phyloP scores from a whole-genome alignment of 2,113 vertebrate species.

The Paramisgurnus dabryanus region DNA sequence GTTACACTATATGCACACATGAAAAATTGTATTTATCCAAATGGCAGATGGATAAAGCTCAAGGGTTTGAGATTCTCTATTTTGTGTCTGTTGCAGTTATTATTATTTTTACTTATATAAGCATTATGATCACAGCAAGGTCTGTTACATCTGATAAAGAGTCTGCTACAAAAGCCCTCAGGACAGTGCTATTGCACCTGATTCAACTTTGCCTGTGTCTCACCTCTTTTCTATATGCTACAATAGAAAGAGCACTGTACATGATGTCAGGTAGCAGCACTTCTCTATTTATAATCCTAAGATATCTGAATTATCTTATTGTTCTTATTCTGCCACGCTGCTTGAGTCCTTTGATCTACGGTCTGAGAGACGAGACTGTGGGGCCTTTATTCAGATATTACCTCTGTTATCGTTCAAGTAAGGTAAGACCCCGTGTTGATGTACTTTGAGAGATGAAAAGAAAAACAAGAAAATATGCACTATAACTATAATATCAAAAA shows the following conservation, averaged over 20 bases:
- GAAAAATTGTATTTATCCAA: constrained; percentile 13
- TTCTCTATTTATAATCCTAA: background rate
- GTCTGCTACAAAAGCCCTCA: constrained; percentile 35
- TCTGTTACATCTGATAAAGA: constrained; percentile 48
- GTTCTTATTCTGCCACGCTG: constrained; percentile 53
- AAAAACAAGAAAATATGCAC: too few relatives aligned
- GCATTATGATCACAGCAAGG: constrained; percentile 41
- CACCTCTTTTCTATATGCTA: constrained; percentile 10
- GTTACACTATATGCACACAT: constrained; percentile 12
- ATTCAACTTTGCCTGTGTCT: constrained; percentile 46
- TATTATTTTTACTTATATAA: constrained; percentile 46
- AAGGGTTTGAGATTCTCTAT: constrained; percentile 9
- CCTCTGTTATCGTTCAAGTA: background rate
- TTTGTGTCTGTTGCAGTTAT: constrained; percentile 22
- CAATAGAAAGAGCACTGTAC: constrained; percentile 16
- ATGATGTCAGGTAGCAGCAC: too few relatives aligned
- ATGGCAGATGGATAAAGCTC: constrained; percentile 37
- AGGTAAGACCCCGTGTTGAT: constrained; percentile 25
- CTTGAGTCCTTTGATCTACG: constrained; percentile 55
- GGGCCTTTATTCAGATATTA: constrained; percentile 33
- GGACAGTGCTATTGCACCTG: constrained; percentile 40
- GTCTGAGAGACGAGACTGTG: constrained; percentile 54
- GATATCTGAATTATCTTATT: constrained; percentile 40
- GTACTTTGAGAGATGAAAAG: background rate
- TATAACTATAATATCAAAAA: too few relatives aligned